Evolutionary conservation across 2,113 vertebrate species (phyloP).

Genomic region (Rhea americana): DNA sequence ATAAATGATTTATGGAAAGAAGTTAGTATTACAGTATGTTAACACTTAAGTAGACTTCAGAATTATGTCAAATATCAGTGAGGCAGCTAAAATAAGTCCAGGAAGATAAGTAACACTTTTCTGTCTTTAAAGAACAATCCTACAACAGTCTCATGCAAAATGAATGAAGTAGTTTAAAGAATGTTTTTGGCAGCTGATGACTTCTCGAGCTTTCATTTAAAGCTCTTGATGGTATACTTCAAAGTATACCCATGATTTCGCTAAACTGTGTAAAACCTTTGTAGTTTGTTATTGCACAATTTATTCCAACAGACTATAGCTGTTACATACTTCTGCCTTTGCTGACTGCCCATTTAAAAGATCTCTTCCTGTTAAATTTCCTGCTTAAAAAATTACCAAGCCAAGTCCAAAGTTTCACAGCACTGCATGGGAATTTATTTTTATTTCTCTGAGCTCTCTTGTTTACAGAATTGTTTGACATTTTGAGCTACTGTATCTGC

Average conservation of each 20-base stretch:
- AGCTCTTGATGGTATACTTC: conserved; percentile 4
- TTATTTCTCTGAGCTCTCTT: neutral
- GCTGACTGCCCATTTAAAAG: neutral
- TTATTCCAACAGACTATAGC: neutral
- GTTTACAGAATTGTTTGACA: neutral
- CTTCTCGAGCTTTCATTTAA: neutral
- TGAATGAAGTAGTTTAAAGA: neutral
- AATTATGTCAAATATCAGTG: neutral
- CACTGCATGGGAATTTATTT: fast-evolving
- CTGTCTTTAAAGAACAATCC: neutral
- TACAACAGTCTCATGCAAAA: neutral
- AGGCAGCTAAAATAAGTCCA: neutral
- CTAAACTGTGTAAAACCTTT: conserved; percentile 42
- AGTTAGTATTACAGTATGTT: neutral
- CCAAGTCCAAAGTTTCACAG: neutral
- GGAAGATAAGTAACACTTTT: neutral
- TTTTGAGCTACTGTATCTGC: neutral
- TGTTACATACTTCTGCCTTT: conserved; percentile 13
- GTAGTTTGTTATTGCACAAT: conserved; percentile 16
- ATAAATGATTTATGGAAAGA: neutral
- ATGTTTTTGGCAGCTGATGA: neutral
- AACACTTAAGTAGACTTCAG: too few relatives aligned
- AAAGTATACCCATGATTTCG: conserved; percentile 4
- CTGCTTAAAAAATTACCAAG: neutral
- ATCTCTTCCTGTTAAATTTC: neutral